These are phyloP conservation scores for Acrocyrtus sp. DNA, from an alignment of 2,888 invertebrate species.

Conservation along the genomic window DNA sequence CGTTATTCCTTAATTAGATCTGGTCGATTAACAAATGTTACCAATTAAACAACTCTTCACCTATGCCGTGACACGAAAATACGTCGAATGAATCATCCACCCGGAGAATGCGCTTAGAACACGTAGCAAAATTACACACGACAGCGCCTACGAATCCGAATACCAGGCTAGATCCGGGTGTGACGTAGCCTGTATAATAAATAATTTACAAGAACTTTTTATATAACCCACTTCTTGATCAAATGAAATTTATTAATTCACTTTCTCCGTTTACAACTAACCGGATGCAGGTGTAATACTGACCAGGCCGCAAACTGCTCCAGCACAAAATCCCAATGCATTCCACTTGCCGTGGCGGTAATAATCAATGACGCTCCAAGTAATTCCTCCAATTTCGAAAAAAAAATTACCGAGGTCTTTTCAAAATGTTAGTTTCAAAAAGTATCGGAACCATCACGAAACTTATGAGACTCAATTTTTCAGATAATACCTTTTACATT, in stretches of 20 bases:
- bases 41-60: constrained; percentile 20
- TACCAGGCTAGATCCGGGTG: constrained; percentile 45
- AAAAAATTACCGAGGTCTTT: constrained; percentile 18
- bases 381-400: no score
- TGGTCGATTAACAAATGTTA: constrained; percentile 46
- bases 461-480: no score
- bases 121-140: constrained; percentile 52
- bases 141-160: constrained; percentile 57
- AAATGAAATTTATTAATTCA: no score
- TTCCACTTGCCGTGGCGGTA: constrained; percentile 45
- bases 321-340: constrained; percentile 53
- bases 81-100: constrained; percentile 60
- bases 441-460: no score
- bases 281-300: constrained; percentile 56
- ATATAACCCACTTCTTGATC: no score
- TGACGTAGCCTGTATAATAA: constrained; percentile 26
- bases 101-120: constrained; percentile 41
- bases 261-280: not conserved
- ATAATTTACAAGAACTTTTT: no score
- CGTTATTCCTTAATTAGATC: no score
- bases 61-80: constrained; percentile 40
- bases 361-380: constrained; percentile 56
- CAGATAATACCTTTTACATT: no score
- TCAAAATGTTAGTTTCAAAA: not conserved
- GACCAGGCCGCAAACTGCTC: constrained; percentile 51